phyloP scores from a whole-genome alignment of 2,888 invertebrate genomes.

The Dermolepida albohirtum region DNA sequence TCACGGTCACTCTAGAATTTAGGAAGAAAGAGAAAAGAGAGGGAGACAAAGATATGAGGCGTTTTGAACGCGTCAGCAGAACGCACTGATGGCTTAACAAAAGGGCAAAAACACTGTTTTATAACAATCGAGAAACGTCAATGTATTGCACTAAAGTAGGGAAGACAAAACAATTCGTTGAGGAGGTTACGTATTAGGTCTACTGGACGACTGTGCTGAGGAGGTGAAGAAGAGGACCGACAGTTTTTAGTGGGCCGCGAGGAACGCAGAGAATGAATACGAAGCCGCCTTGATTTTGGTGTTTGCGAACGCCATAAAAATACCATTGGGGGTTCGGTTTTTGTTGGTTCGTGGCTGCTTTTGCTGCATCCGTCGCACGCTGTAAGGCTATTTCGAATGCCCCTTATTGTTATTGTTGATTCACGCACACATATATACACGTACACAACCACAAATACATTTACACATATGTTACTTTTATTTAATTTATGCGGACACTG shows the following conservation, averaged over 20 bases:
- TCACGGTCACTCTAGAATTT: slow-evolving; percentile 14
- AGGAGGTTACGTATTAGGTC: slow-evolving; percentile 37
- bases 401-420: slow-evolving; percentile 32
- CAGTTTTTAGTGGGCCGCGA: slow-evolving; percentile 45
- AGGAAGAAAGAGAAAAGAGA: slow-evolving; percentile 6
- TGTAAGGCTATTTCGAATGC: slow-evolving; percentile 27
- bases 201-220: slow-evolving; percentile 24
- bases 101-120: slow-evolving; percentile 47
- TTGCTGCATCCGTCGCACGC: slow-evolving; percentile 29
- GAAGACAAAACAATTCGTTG: slow-evolving; percentile 53
- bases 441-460: slow-evolving; percentile 10
- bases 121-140: slow-evolving; percentile 51
- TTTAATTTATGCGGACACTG: slow-evolving; percentile 43
- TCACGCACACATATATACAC: slow-evolving; percentile 6
- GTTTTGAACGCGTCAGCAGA: slow-evolving; percentile 45
- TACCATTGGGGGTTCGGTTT: slow-evolving; percentile 57
- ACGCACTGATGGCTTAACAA: slow-evolving; percentile 48
- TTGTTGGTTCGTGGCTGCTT: slow-evolving; percentile 40
- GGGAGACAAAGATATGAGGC: slow-evolving; percentile 16
- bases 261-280: slow-evolving; percentile 55
- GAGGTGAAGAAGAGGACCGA: slow-evolving; percentile 30
- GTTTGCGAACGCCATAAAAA: slow-evolving; percentile 63
- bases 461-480: slow-evolving; percentile 38
- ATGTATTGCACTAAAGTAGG: slow-evolving; percentile 51
- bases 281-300: slow-evolving; percentile 61